Evolutionary conservation across 1,140 invertebrate species (phyloP).

Genomic region (Drosophila ercepeae): DNA sequence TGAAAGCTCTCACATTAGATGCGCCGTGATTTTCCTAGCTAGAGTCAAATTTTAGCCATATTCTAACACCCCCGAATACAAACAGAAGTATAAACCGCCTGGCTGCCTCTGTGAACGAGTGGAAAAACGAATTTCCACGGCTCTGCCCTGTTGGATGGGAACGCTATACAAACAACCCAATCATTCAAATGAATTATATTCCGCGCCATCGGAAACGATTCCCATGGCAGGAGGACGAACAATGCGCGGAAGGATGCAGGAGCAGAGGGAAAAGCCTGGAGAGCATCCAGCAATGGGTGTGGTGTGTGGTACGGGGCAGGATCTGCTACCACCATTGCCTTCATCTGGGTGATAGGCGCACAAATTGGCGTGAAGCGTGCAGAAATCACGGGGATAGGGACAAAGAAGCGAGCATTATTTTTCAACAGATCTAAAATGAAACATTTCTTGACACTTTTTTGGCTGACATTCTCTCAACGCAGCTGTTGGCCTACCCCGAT

Average conservation of each 20-base stretch:
- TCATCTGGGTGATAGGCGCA: conserved; percentile 65
- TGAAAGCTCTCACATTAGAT: conserved; percentile 29
- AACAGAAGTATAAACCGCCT: neutral
- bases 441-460: conserved; percentile 81
- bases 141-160: neutral
- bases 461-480: conserved; percentile 20
- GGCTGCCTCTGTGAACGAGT: conserved; percentile 50
- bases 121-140: conserved; percentile 71
- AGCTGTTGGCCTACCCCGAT: conserved; percentile 42
- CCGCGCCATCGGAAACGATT: conserved; percentile 49
- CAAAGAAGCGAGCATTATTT: conserved; percentile 70
- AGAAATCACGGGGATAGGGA: conserved; percentile 69
- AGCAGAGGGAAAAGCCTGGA: conserved; percentile 1
- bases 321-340: conserved; percentile 13
- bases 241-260: conserved; percentile 51
- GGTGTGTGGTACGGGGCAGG: neutral
- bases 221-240: conserved; percentile 21
- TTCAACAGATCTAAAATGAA: conserved; percentile 80
- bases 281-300: neutral
- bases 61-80: conserved; percentile 2
- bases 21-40: neutral
- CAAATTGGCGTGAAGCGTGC: conserved; percentile 81
- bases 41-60: neutral
- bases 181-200: conserved; percentile 79
- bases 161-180: conserved; percentile 73